Base-by-base conservation (phyloP, 2,113 vertebrate species). In the Thryonomys swinderianus region DNA sequence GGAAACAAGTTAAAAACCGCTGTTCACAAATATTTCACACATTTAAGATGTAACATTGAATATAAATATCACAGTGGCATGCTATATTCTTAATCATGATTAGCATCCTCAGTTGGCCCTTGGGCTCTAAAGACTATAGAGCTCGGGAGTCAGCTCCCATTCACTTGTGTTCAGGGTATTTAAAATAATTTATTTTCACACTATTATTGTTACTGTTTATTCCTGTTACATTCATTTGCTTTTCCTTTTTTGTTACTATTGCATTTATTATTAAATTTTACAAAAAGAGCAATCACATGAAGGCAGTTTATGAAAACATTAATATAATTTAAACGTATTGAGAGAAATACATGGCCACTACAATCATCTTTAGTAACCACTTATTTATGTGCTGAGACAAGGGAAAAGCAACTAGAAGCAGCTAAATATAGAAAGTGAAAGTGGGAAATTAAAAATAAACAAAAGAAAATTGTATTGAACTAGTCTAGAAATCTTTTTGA, bases 371-470 rank as follows among this genome's bases (percentile, higher is more conserved):
- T 71, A 79, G 90, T 90, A 69, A 84, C 51, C 27, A 76, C 40
- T 32, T 71, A 53, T 0, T 0, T 53, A 53, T 83, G 55, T 51
- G 37, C 69, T 90, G 16, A 93, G 71, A 93, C 7, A 37, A 66
- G 69, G 64, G 34, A 10, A 90, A 90, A 71, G 34, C 62, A 62
- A n/a, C 13, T 76, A 85, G 84, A 93, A 85, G 51, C 51, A 84
- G 21, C 42, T 23, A 59, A 53, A 88, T 67, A 93, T 7, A 55
- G 81, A 80, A 82, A 73, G 7, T 40, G 2, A 64, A 95, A 91
- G 66, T 66, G 40, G 45, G 12, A 83, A 95, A 94, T 66, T 13
- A 92, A 94, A 92, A 94, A 51, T 82, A 93, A 95, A 93, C 66
- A 85, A 48, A 87, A 51, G 48, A 73, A 79, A 79, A 27, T 80